Evolutionary conservation across 2,797 vertebrate genomes (phyloP).

Genomic region (Alosa sapidissima): DNA sequence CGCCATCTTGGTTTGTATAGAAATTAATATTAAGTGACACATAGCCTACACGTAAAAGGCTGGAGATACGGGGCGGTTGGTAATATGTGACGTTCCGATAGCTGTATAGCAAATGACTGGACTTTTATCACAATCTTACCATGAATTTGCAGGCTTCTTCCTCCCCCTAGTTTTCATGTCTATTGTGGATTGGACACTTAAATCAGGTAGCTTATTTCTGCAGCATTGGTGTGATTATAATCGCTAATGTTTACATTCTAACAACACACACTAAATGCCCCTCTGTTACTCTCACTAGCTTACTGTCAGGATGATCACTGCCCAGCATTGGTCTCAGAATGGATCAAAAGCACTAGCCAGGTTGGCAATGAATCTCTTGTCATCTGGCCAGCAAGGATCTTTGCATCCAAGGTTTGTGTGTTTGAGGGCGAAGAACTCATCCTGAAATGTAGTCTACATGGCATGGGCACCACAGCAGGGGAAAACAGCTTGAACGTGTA

Average conservation of each 20-base stretch:
- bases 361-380: neutral
- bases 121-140: neutral
- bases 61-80: too few species aligned
- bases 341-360: neutral
- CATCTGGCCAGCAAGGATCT: neutral
- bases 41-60: too few species aligned
- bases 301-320: neutral
- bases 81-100: too few species aligned
- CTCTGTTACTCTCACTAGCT: neutral
- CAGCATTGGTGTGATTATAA: neutral
- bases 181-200: neutral
- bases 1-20: too few species aligned
- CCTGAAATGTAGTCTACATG: neutral
- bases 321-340: neutral
- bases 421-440: neutral
- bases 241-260: neutral
- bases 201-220: neutral
- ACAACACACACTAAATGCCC: neutral
- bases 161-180: neutral
- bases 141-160: neutral
- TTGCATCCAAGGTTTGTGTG: neutral
- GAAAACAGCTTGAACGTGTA: neutral
- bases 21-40: too few species aligned
- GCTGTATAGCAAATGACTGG: too few species aligned
- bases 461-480: neutral